Conservation (phyloP, 2,888 invertebrate species). For the Cerceris rybyensis region DNA sequence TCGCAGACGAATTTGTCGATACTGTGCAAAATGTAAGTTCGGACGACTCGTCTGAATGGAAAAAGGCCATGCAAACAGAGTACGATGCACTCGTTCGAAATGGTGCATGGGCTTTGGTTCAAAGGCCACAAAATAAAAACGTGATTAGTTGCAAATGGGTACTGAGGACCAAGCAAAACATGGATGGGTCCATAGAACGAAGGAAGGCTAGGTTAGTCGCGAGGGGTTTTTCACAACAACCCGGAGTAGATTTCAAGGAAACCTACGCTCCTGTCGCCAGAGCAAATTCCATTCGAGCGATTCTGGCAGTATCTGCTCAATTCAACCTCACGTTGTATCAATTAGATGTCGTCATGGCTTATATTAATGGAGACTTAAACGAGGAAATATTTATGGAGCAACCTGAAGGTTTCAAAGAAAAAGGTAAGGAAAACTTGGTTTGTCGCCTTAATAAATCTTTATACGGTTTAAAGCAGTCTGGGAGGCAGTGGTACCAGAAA, state of each 20-base stretch:
- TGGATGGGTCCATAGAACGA: neutral
- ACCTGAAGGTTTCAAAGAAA: neutral
- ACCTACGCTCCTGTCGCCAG: neutral
- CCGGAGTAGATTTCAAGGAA: neutral
- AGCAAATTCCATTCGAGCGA: neutral
- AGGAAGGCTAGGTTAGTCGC: conserved; percentile 4
- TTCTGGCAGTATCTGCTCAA: neutral
- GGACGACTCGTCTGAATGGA: neutral
- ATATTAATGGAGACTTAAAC: neutral
- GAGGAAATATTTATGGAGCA: conserved; percentile 1
- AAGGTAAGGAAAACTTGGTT: neutral
- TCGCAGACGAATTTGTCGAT: neutral
- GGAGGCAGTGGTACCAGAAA: neutral
- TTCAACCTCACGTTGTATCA: conserved; percentile 2
- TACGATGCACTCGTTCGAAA: neutral
- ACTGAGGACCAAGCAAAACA: neutral
- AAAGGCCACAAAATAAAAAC: neutral
- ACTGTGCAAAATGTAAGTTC: neutral
- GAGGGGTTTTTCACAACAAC: neutral
- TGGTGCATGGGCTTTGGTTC: neutral
- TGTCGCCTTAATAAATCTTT: conserved; percentile 1
- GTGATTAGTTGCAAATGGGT: neutral
- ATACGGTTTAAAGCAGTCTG: conserved; percentile 11
- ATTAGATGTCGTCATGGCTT: neutral
- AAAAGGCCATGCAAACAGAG: neutral